These are phyloP conservation scores for Tetragnatha versicolor DNA, from an alignment of 1,140 invertebrate species.

Conservation along the genomic window DNA sequence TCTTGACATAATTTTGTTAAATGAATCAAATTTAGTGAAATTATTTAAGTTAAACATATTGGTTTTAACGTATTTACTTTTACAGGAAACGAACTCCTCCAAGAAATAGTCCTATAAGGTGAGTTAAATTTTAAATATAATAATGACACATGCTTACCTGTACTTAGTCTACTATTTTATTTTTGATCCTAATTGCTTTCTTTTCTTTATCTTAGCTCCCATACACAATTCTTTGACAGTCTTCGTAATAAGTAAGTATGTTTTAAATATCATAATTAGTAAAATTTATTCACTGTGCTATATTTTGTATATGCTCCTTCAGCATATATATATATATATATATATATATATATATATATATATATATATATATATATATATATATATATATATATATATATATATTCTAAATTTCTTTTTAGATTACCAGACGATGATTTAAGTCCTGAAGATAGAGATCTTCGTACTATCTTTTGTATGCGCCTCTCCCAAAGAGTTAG, in stretches of 20 bases:
- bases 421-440: slow-evolving; percentile 71
- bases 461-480: slow-evolving; percentile 98
- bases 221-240: slow-evolving; percentile 39
- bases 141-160: not conserved
- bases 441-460: slow-evolving; percentile 96
- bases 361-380: too few relatives aligned
- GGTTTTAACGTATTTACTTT: not conserved
- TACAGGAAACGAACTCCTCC: slow-evolving; percentile 26
- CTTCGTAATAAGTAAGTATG: slow-evolving; percentile 35
- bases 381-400: too few relatives aligned
- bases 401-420: too few relatives aligned
- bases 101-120: slow-evolving; percentile 48
- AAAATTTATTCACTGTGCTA: not conserved
- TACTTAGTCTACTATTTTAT: not conserved
- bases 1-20: too few relatives aligned
- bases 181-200: not conserved
- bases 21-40: too few relatives aligned
- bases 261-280: not conserved
- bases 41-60: too few relatives aligned
- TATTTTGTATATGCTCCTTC: too few relatives aligned
- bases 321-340: too few relatives aligned
- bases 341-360: too few relatives aligned
- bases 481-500: slow-evolving; percentile 93
- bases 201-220: slow-evolving; percentile 3
- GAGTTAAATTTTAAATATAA: not conserved